phyloP scores from a whole-genome alignment of 2,113 vertebrate species.

The Tenrec ecaudatus region DNA sequence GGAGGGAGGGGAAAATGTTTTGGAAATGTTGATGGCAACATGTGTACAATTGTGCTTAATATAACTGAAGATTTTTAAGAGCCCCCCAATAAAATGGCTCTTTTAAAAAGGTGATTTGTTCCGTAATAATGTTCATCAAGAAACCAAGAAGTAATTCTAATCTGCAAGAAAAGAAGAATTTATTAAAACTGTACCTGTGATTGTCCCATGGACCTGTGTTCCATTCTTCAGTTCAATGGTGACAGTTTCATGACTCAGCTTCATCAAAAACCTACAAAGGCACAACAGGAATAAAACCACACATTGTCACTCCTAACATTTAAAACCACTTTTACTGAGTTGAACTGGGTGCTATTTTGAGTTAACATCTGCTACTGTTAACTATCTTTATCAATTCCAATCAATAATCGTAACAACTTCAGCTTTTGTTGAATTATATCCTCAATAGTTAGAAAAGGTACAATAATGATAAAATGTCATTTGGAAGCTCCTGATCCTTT shows the following conservation, averaged over 20 bases:
- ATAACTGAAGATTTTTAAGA: too few relatives aligned
- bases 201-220: conserved; percentile 98
- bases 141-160: conserved; percentile 8
- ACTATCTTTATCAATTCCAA: not conserved
- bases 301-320: not conserved
- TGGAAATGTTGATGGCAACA: too few relatives aligned
- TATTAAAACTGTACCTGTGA: conserved; percentile 91
- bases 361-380: not conserved
- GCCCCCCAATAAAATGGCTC: too few relatives aligned
- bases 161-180: not conserved
- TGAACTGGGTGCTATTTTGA: not conserved
- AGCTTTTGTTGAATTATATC: not conserved
- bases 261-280: conserved; percentile 96
- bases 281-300: conserved; percentile 22
- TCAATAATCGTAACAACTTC: not conserved
- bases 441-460: too few relatives aligned
- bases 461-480: too few relatives aligned
- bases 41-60: too few relatives aligned
- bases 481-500: too few relatives aligned
- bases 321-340: not conserved
- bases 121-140: conserved; percentile 13
- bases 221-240: conserved; percentile 99
- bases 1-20: too few relatives aligned
- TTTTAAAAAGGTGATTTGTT: not conserved
- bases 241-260: conserved; percentile 98